Conservation (phyloP, 2,113 vertebrate species). For the Microcebus tavaratra region DNA sequence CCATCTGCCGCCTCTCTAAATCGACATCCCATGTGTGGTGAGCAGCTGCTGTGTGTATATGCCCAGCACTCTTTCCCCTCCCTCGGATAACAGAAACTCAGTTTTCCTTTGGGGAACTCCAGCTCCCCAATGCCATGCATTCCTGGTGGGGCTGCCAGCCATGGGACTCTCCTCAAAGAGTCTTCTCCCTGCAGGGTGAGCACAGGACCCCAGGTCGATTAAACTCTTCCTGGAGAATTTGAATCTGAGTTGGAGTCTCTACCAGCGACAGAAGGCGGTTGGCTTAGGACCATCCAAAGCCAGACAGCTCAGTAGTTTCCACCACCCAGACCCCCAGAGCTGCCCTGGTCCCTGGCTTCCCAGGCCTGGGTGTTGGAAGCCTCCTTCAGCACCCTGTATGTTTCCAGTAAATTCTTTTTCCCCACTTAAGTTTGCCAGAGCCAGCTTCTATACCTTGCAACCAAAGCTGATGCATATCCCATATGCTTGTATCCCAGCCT, state of each 20-base stretch:
- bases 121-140: slow-evolving; percentile 8
- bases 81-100: slow-evolving; percentile 35
- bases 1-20: slow-evolving; percentile 33
- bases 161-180: neutral
- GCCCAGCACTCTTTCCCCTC: neutral
- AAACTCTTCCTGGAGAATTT: neutral
- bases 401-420: neutral
- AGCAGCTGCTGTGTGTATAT: slow-evolving; percentile 61
- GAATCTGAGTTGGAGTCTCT: neutral
- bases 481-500: neutral
- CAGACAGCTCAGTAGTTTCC: neutral
- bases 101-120: slow-evolving; percentile 21
- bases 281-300: neutral
- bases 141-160: neutral
- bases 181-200: neutral
- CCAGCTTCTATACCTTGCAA: neutral
- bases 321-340: neutral
- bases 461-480: neutral
- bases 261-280: neutral
- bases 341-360: neutral
- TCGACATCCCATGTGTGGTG: slow-evolving; percentile 49
- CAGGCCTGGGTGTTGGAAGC: neutral
- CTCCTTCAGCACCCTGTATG: neutral
- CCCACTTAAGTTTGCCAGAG: neutral
- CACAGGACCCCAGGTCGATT: neutral